phyloP scores from a whole-genome alignment of 2,888 invertebrate species.

The Polydrusus cervinus region DNA sequence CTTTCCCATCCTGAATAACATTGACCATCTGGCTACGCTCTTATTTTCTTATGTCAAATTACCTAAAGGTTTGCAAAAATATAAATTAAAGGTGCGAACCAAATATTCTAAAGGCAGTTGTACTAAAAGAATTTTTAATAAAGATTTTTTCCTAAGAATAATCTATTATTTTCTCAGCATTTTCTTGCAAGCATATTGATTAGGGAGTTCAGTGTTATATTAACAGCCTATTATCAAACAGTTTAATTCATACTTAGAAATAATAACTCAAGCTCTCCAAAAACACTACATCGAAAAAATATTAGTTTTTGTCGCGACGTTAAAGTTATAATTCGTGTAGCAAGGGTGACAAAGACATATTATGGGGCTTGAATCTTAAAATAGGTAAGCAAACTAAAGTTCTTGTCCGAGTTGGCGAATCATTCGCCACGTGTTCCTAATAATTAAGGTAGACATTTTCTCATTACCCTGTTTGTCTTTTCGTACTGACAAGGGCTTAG shows the following conservation, averaged over 20 bases:
- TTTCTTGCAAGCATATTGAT: background rate
- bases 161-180: background rate
- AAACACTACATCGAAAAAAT: constrained; percentile 36
- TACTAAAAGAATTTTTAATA: too few species aligned
- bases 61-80: too few species aligned
- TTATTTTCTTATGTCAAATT: too few species aligned
- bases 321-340: constrained; percentile 50
- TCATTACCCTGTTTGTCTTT: constrained; percentile 67
- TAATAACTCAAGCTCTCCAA: constrained; percentile 38
- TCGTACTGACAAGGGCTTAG: constrained; percentile 59
- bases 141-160: too few species aligned
- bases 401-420: constrained; percentile 57
- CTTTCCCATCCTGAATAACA: too few species aligned
- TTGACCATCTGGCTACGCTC: too few species aligned
- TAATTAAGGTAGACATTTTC: constrained; percentile 67
- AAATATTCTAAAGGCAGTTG: too few species aligned
- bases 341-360: constrained; percentile 77
- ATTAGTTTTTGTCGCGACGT: constrained; percentile 40
- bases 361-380: constrained; percentile 79
- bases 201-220: background rate
- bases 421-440: constrained; percentile 65
- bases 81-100: too few species aligned
- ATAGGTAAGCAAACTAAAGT: constrained; percentile 68
- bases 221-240: constrained; percentile 22
- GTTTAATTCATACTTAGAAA: constrained; percentile 37